Evolutionary conservation across 1,140 invertebrate genomes (phyloP).

Genomic region (Zaprionus camerounensis): DNA sequence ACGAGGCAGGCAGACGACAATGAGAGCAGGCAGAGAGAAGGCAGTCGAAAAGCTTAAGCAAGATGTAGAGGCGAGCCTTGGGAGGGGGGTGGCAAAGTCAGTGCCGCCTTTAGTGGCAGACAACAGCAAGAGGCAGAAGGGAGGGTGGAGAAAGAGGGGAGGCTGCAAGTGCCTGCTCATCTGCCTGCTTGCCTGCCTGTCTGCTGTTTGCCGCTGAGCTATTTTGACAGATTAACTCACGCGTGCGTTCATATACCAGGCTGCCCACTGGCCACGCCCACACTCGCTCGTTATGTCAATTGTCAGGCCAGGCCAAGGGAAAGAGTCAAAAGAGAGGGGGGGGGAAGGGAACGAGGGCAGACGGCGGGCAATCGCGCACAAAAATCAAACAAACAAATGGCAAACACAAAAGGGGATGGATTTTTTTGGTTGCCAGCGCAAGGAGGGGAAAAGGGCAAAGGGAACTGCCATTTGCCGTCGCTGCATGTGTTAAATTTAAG

Average conservation of each 20-base stretch:
- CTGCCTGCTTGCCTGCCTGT: neutral
- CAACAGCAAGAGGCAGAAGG: slow-evolving; percentile 9
- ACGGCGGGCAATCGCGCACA: slow-evolving; percentile 18
- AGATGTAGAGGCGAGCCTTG: neutral
- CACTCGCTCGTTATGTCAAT: slow-evolving; percentile 46
- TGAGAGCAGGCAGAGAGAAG: neutral
- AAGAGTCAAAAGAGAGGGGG: neutral
- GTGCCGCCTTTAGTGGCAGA: slow-evolving; percentile 44
- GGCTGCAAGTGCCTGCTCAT: slow-evolving; percentile 26
- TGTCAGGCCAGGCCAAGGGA: slow-evolving; percentile 34
- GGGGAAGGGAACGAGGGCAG: neutral
- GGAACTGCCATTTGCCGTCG: slow-evolving; percentile 67
- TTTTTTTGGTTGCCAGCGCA: slow-evolving; percentile 5
- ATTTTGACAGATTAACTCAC: slow-evolving; percentile 82
- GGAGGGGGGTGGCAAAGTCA: neutral
- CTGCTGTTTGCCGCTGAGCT: slow-evolving; percentile 52
- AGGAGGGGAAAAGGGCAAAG: neutral
- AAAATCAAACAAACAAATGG: slow-evolving; percentile 74
- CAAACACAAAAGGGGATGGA: slow-evolving; percentile 66
- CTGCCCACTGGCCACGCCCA: slow-evolving; percentile 34
- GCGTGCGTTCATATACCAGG: slow-evolving; percentile 62
- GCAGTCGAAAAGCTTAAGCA: neutral
- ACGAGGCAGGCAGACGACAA: neutral
- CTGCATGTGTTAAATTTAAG: slow-evolving; percentile 83
- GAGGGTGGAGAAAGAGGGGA: neutral